phyloP scores from a whole-genome alignment of 2,888 invertebrate species.

The Parasteatoda lunata region DNA sequence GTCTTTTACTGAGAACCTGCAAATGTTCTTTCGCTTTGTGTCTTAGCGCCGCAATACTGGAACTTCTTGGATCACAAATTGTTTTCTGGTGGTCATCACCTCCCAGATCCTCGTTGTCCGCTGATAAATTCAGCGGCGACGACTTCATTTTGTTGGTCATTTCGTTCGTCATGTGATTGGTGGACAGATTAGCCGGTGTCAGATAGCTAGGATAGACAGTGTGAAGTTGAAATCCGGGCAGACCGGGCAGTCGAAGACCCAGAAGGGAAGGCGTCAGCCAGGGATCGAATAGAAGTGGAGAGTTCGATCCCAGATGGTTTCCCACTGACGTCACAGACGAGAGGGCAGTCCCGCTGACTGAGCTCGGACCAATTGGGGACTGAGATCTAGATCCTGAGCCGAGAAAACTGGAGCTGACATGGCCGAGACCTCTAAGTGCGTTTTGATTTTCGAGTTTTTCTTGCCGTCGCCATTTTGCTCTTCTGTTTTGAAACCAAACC shows the following conservation, averaged over 20 bases:
- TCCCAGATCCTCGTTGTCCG: slow-evolving; percentile 40
- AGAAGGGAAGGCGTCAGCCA: slow-evolving; percentile 93
- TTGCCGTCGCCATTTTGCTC: slow-evolving; percentile 97
- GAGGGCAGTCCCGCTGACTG: slow-evolving; percentile 49
- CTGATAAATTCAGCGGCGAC: slow-evolving; percentile 66
- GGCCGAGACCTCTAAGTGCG: slow-evolving; percentile 79
- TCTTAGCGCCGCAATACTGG: slow-evolving; percentile 91
- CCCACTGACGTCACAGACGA: slow-evolving; percentile 33
- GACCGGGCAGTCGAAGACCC: slow-evolving; percentile 76
- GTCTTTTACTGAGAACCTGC: slow-evolving; percentile 89
- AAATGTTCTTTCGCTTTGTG: slow-evolving; percentile 96
- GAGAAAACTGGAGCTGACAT: slow-evolving; percentile 48
- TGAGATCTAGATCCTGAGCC: slow-evolving; percentile 51
- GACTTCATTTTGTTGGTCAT: slow-evolving; percentile 12
- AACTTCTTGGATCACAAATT: slow-evolving; percentile 83
- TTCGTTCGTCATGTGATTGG: slow-evolving; percentile 69
- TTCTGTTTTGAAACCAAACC: slow-evolving; percentile 69
- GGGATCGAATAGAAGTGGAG: slow-evolving; percentile 86
- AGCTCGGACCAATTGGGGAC: slow-evolving; percentile 42
- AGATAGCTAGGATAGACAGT: slow-evolving; percentile 86
- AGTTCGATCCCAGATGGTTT: slow-evolving; percentile 33
- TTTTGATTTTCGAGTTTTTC: slow-evolving; percentile 96
- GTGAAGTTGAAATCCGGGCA: slow-evolving; percentile 90
- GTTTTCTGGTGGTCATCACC: slow-evolving; percentile 72
- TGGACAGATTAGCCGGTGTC: slow-evolving; percentile 77